Evolutionary conservation across 1,140 invertebrate genomes (phyloP).

Genomic region (Zaprionus lachaisei): DNA sequence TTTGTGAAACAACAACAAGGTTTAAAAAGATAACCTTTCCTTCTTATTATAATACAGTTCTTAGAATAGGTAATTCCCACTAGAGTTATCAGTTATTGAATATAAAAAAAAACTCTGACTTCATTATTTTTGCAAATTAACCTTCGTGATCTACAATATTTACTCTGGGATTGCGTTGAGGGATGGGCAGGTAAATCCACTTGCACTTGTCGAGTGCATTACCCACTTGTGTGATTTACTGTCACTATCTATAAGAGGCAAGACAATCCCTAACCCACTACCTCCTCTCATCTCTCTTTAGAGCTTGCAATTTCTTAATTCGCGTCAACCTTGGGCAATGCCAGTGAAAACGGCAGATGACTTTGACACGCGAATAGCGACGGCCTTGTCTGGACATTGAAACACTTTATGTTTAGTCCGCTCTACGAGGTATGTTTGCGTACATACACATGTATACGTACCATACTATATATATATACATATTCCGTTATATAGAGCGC

Average conservation of each 20-base stretch:
- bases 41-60: neutral
- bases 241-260: conserved; percentile 24
- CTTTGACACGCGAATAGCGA: conserved; percentile 54
- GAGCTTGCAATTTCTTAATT: conserved; percentile 58
- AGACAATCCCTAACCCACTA: neutral
- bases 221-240: conserved; percentile 15
- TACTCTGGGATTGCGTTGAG: conserved; percentile 3
- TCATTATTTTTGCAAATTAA: conserved; percentile 8
- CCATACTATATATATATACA: neutral
- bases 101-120: neutral
- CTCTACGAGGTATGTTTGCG: conserved; percentile 7
- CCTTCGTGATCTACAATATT: neutral
- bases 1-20: too few relatives aligned
- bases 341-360: conserved; percentile 65
- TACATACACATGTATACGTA: neutral
- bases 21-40: neutral
- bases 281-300: neutral
- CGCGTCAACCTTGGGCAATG: conserved; percentile 55
- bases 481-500: conserved; percentile 9
- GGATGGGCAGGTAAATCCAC: neutral
- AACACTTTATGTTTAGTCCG: conserved; percentile 17
- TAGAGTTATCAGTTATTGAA: neutral
- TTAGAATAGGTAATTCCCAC: neutral
- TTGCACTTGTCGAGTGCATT: conserved; percentile 17
- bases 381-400: conserved; percentile 60